Percentiles rank a stretch among this genome's conserved stretches.
Conservation (phyloP, 2,888 invertebrate genomes). For the Blastobasis lacticolella region DNA sequence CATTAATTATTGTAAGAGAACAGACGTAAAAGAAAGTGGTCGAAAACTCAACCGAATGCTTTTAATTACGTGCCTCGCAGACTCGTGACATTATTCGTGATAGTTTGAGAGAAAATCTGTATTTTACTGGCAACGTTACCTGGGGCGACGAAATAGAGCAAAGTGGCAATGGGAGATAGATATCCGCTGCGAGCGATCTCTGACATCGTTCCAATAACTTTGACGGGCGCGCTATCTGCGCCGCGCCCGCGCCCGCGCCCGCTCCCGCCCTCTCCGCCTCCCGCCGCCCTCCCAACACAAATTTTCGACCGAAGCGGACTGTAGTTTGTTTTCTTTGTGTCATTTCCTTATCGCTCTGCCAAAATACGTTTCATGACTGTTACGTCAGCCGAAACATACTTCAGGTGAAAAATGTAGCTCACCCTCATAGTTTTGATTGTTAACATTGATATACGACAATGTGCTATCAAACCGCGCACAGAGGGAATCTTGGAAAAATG, state of each 20-base stretch:
- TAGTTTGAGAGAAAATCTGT: constrained; percentile 6
- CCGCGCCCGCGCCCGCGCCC: constrained; percentile 22
- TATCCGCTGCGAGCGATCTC: constrained; percentile 52
- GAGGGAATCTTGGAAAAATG: too few species aligned
- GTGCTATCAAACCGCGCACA: neutral
- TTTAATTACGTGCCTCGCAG: too few species aligned
- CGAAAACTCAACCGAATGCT: too few species aligned
- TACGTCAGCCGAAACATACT: constrained; percentile 66
- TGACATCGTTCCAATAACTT: constrained; percentile 68
- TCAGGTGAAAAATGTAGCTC: constrained; percentile 59
- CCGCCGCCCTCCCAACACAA: constrained; percentile 50
- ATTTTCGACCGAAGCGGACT: constrained; percentile 62
- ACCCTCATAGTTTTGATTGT: constrained; percentile 42
- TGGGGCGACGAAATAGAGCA: constrained; percentile 31
- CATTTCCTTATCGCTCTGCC: constrained; percentile 74
- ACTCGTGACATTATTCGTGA: too few species aligned
- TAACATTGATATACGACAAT: constrained; percentile 6
- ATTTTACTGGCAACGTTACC: constrained; percentile 17
- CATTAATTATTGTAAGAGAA: too few species aligned
- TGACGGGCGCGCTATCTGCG: constrained; percentile 50
- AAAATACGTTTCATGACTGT: constrained; percentile 72
- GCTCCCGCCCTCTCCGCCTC: constrained; percentile 24
- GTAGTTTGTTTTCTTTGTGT: constrained; percentile 73
- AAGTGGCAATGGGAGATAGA: constrained; percentile 53
- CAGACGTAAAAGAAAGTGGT: too few species aligned